phyloP scores from a whole-genome alignment of 2,888 invertebrate genomes.

The Gymnosoma rotundatum region DNA sequence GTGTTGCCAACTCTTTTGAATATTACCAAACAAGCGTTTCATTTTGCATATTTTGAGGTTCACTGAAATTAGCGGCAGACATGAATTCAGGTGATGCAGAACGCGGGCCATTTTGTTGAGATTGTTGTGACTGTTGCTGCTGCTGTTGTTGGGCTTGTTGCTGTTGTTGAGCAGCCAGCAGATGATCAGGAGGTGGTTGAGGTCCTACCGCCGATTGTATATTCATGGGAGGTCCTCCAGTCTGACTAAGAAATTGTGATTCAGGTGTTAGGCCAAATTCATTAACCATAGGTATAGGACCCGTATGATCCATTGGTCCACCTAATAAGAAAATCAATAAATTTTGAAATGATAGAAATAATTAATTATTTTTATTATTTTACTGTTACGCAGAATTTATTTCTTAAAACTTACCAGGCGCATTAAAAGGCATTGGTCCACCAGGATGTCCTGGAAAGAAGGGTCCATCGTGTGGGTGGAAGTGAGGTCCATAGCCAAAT shows the following conservation, averaged over 20 bases:
- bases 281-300: slow-evolving; percentile 88
- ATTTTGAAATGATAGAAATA: background rate
- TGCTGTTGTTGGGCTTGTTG: slow-evolving; percentile 73
- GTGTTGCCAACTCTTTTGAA: slow-evolving; percentile 82
- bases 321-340: slow-evolving; percentile 82
- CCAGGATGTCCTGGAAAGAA: slow-evolving; percentile 92
- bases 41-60: slow-evolving; percentile 88
- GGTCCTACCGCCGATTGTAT: slow-evolving; percentile 82
- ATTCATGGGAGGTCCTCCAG: slow-evolving; percentile 82
- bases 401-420: slow-evolving; percentile 85
- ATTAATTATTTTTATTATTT: slow-evolving; percentile 15
- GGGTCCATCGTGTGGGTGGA: slow-evolving; percentile 92
- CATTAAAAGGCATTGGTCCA: slow-evolving; percentile 89
- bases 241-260: slow-evolving; percentile 84
- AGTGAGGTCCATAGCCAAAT: slow-evolving; percentile 93
- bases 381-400: background rate
- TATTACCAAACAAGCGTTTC: slow-evolving; percentile 89
- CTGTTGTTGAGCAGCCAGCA: slow-evolving; percentile 81
- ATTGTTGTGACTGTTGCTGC: slow-evolving; percentile 75
- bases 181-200: slow-evolving; percentile 85
- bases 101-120: slow-evolving; percentile 84
- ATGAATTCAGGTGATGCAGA: slow-evolving; percentile 90
- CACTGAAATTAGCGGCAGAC: slow-evolving; percentile 85
- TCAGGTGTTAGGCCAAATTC: slow-evolving; percentile 89
- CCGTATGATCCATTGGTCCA: slow-evolving; percentile 88